Percentiles rank a stretch among this genome's conserved stretches.
Conservation (phyloP, 2,888 invertebrate species). For the Chymomyza caudatula region DNA sequence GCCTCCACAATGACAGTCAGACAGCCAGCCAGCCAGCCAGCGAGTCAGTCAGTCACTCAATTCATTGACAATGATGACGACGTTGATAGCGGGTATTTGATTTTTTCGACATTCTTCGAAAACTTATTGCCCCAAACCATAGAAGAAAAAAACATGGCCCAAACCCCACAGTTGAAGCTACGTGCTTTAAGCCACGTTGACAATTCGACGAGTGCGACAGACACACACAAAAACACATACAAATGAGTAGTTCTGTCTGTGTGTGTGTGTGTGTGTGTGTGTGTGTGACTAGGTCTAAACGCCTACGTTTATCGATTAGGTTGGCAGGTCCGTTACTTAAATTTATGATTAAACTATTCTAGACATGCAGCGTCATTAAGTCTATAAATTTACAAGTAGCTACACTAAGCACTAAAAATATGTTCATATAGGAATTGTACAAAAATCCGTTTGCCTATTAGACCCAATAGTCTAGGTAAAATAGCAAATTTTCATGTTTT, state of each 20-base stretch:
- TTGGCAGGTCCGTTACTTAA: conserved; percentile 16
- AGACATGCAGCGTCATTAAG: conserved; percentile 60
- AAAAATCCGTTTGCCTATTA: too few relatives aligned
- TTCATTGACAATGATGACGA: conserved; percentile 70
- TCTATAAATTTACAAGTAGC: conserved; percentile 28
- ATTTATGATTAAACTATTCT: conserved; percentile 56
- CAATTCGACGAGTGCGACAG: conserved; percentile 66
- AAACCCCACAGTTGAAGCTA: conserved; percentile 3
- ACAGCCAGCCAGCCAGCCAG: not conserved
- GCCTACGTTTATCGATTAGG: conserved; percentile 41
- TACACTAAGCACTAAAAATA: not conserved
- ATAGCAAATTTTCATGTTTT: too few relatives aligned
- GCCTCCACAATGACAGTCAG: not conserved
- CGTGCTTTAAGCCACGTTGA: conserved; percentile 48
- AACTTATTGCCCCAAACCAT: not conserved
- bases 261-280: not conserved
- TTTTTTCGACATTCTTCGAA: conserved; percentile 25
- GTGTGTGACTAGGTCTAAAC: conserved; percentile 18
- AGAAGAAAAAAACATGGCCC: not conserved
- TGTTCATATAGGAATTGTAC: too few relatives aligned
- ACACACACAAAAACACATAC: conserved; percentile 11
- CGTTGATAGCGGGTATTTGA: conserved; percentile 60
- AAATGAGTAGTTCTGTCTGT: not conserved
- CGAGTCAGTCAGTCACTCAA: conserved; percentile 53
- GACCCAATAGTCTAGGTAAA: too few relatives aligned